Base-by-base conservation (phyloP, 1,140 invertebrate genomes). In the Hirudo medicinalis region DNA sequence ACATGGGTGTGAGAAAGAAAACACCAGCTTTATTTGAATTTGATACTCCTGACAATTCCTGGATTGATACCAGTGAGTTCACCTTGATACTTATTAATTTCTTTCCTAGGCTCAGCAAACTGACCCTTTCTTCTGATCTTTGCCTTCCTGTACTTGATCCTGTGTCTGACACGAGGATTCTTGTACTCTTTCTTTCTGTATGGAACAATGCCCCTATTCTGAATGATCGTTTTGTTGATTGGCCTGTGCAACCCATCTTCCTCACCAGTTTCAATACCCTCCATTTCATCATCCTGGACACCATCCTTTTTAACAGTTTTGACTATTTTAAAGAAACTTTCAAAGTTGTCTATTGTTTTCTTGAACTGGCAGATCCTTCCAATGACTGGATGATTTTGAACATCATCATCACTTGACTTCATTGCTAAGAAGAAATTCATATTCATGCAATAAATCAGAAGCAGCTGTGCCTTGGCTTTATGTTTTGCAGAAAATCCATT, bases 121-220 rank as follows among this genome's bases (percentile, higher is more conserved):
- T 91, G 91, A 80, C 91, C 91, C 83, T 90, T 93, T 78, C 92
- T 87, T 43, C 89, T 87, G 74, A 92, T 90, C 74, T 88, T 86
- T 0, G 92, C 92, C 81, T 92, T 93, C 57, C 88, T 86, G 79
- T 87, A 94, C 78, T 94, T 94, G 71, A 88, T 88, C 76, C 89
- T 89, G 80, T 94, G 88, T 78, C 92, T 92, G 0, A 96, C 91
- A 77, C 92, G 85, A 0, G 92, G 92, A 87, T 94, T 95, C 75
- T 91, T 85, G 76, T 88, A 86, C 78, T 92, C 91, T 79, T 93
- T 94, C 77, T 90, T 92, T 70, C 91, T 86, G 75, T 88, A 84
- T 20, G 91, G 90, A 53, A 88, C 92, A 0, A 94, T 84, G 49
- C 92, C 92, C 82, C 91, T 94, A 77, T 96, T 96, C 80, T 94